Base-by-base conservation (phyloP, 1,140 invertebrate genomes). In the Pseudoatta argentina region DNA sequence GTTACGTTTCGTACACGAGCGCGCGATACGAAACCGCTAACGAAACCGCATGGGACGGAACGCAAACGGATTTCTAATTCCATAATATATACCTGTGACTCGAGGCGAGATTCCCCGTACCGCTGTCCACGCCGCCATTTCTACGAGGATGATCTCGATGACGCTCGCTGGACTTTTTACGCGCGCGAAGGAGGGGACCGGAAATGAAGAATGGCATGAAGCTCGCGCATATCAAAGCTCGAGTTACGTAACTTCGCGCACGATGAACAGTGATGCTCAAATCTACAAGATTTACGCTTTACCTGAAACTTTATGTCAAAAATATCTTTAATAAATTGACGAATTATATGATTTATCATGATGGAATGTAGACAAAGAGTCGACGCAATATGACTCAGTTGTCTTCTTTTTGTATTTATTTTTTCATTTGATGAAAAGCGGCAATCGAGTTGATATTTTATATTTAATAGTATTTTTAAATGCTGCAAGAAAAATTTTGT, bases 71-170 rank as follows among this genome's bases (percentile, higher is more conserved):
- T 72, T 44, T 14, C 2, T 7, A 21, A 34, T 34, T 34, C 30
- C 30, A 0, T 34, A 34, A 34, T 16, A 10, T 16, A 5, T 64
- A 66, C 48, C 48, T 67, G 14, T 12, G 39, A 3, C 4, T 44
- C 39, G 34, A 24, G 30, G 18, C 18, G 48, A 71, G 8, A n/a
- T 18, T 55, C 14, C 6, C n/a, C 48, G 48, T 8, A 67, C 44
- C 10, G 14, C 48, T 79, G n/a, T n/a, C 77, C 63, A 79, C 27
- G 63, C 48, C 12, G 63, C 48, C 77, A 79, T 69, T 69, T 30
- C 63, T n/a, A n/a, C 59, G 39, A 76, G 8, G 3, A 34, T 4
- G 30, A 30, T 30, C 30, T 30, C 30, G 30, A 30, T 30, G 3
- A 30, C 12, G n/a, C 59, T 27, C 39, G 30, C 5, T 16, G 16